Evolutionary conservation across 2,888 invertebrate species (phyloP), one percentile per base, ranked within the genome.

Genomic region (Coremacera marginata): DNA sequence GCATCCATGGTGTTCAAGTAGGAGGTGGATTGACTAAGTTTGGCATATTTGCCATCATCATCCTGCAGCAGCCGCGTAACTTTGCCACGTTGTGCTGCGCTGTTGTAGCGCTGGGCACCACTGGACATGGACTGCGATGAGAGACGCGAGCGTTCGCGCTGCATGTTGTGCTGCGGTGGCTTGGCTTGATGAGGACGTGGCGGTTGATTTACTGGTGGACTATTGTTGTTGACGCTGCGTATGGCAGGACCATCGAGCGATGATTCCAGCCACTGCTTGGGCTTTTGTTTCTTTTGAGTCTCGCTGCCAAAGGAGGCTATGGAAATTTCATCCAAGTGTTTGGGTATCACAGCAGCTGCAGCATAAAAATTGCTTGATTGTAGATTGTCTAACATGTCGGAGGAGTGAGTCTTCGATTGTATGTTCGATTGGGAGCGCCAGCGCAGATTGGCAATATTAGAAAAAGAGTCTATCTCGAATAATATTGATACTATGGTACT

Each of bases 261-360:
- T 0, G 90, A 89, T 72, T 90, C 90, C 74, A 88, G 78, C 90
- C 90, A 90, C 77, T 88, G 88, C 79, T 90, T 90, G 11, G 89
- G 83, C 80, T 88, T 89, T 16, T 81, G 82, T 75, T 86, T 85
- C 81, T 89, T 88, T 72, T 87, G 89, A 0, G 85, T 84, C 63
- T 87, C 87, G 44, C 84, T 85, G 67, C 83, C 85, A 14, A 83
- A 82, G 2, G 89, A 89, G 9, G 87, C 86, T 34, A 89, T 80
- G 1, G 89, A 89, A n/a, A 89, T 84, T 77, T 88, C 86, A 77
- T 90, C 90, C 31, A 83, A 80, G 0, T 83, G 84, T 51, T 85
- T 86, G 11, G 65, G 76, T 82, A 83, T n/a, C 82, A 81, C 44
- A 83, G 81, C 76, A 82, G 67, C 8, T 65, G 72, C 37, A 72